These are phyloP conservation scores for Tachystola acroxantha DNA, from an alignment of 2,888 invertebrate species.

Conservation along the genomic window DNA sequence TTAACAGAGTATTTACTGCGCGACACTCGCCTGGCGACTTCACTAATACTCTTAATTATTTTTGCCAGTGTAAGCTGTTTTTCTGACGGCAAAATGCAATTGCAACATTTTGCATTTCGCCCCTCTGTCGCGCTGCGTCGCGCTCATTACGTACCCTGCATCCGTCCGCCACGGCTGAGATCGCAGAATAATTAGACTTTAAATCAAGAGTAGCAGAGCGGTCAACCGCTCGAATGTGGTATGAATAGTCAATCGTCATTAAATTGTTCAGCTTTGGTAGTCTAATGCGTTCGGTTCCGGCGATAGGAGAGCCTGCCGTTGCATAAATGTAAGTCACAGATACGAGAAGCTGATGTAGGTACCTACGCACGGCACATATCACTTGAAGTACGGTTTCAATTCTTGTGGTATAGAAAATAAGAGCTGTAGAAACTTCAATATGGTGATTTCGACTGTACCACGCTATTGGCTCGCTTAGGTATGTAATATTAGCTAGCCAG, in stretches of 20 bases:
- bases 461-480: too few relatives aligned
- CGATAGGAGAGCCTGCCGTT: constrained; percentile 10
- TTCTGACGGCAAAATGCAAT: constrained; percentile 71
- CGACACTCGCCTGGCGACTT: constrained; percentile 66
- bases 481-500: too few relatives aligned
- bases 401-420: too few relatives aligned
- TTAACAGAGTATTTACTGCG: constrained; percentile 73
- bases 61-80: constrained; percentile 76
- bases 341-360: neutral
- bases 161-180: constrained; percentile 65
- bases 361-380: too few relatives aligned
- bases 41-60: constrained; percentile 76
- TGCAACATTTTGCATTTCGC: constrained; percentile 72
- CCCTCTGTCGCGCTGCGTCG: constrained; percentile 24
- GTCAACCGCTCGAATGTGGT: constrained; percentile 71
- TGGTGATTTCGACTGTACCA: too few relatives aligned
- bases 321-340: constrained; percentile 13
- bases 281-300: constrained; percentile 55
- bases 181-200: constrained; percentile 74
- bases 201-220: constrained; percentile 73
- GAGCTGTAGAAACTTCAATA: too few relatives aligned
- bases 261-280: constrained; percentile 75
- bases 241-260: constrained; percentile 77
- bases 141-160: constrained; percentile 66
- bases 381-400: too few relatives aligned